phyloP scores from a whole-genome alignment of 2,888 invertebrate species.

The Spodoptera picta region DNA sequence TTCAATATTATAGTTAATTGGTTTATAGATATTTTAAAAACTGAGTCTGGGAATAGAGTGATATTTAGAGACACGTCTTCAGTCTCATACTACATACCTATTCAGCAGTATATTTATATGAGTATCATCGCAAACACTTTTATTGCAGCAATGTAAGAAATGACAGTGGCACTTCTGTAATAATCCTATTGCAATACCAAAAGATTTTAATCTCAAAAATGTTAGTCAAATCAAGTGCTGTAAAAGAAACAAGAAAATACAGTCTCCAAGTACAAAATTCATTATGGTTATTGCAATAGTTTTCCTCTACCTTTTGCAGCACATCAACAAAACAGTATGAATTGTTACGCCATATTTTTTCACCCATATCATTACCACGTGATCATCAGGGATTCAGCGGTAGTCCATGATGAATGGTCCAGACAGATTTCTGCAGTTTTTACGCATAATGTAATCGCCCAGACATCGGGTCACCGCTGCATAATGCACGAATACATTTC shows the following conservation, averaged over 20 bases:
- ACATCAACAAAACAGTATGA: not conserved
- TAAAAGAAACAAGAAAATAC: no score
- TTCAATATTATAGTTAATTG: no score
- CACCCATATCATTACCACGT: constrained; percentile 26
- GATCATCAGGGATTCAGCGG: constrained; percentile 52
- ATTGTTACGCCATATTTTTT: constrained; percentile 13
- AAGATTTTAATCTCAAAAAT: not conserved
- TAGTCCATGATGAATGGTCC: constrained; percentile 59
- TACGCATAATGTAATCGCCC: constrained; percentile 60
- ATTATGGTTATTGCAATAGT: not conserved
- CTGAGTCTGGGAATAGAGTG: no score
- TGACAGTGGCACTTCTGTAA: no score
- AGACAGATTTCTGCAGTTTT: constrained; percentile 68
- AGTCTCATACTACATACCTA: no score
- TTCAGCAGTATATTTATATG: no score
- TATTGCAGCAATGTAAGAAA: no score
- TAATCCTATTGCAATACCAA: no score
- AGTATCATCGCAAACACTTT: no score
- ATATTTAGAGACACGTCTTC: no score
- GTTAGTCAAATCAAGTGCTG: not conserved
- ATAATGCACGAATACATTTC: constrained; percentile 66
- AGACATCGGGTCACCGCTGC: constrained; percentile 71
- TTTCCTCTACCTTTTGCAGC: not conserved
- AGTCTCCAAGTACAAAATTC: no score
- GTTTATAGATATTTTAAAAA: no score